Evolutionary conservation across 2,113 vertebrate genomes (phyloP).

Genomic region (Aphelocoma coerulescens): DNA sequence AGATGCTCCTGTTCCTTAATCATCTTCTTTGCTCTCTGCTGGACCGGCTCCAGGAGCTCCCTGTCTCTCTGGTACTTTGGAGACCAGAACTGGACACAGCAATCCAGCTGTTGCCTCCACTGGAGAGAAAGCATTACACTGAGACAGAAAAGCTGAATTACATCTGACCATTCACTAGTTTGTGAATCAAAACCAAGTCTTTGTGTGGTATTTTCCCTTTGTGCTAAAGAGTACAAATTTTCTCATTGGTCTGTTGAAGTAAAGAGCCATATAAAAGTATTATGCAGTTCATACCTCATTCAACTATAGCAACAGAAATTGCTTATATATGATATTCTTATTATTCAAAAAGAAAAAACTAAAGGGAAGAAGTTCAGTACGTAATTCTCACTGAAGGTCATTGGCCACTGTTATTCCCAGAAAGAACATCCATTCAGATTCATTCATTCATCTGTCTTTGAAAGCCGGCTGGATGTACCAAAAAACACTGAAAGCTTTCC

Average conservation of each 20-base stretch:
- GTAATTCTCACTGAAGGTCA: neutral
- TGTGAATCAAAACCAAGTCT: neutral
- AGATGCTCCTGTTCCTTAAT: neutral
- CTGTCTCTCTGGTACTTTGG: neutral
- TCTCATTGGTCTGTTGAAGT: neutral
- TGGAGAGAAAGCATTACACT: neutral
- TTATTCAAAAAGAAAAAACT: neutral
- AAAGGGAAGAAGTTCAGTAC: neutral
- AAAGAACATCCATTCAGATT: neutral
- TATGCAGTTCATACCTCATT: neutral
- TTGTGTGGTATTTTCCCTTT: neutral
- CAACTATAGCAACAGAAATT: neutral
- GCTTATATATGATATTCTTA: neutral
- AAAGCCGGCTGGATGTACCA: neutral
- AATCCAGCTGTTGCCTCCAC: neutral
- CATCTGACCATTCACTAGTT: neutral
- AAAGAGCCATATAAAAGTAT: neutral
- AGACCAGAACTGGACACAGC: neutral
- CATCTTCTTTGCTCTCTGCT: neutral
- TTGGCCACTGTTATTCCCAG: neutral
- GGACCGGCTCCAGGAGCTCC: rapidly evolving
- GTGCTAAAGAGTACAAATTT: neutral
- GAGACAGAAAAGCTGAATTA: neutral
- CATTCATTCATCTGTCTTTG: neutral
- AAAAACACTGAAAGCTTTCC: neutral